Conservation (phyloP, 1,140 invertebrate genomes). For the Agrypnia vestita region DNA sequence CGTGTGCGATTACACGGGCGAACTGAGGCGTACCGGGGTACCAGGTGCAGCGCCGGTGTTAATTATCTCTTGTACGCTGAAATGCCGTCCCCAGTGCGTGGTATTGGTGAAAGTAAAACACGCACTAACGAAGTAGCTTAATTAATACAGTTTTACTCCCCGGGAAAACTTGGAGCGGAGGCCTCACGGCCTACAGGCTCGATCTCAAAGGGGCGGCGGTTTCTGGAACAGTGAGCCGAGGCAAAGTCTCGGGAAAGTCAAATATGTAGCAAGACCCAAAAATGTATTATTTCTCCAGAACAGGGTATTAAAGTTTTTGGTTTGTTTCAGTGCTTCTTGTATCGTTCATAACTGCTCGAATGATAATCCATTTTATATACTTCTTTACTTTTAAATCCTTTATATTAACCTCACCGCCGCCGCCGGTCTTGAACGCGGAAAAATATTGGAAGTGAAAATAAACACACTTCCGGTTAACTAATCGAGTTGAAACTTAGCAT, state of each 20-base stretch:
- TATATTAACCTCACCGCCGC: no score
- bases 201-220: neutral
- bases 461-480: no score
- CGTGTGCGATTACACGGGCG: no score
- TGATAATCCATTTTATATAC: neutral
- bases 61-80: conserved; percentile 3
- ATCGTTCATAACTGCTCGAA: neutral
- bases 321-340: no score
- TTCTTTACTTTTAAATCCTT: neutral
- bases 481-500: no score
- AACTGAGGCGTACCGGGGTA: neutral
- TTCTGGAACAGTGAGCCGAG: neutral
- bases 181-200: neutral
- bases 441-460: no score
- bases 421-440: no score
- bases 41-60: neutral
- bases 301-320: neutral
- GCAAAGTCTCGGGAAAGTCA: neutral
- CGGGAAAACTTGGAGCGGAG: conserved; percentile 1
- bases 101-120: conserved; percentile 12
- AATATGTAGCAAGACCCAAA: neutral
- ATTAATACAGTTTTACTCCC: conserved; percentile 29
- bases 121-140: conserved; percentile 26
- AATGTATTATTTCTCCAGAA: neutral
- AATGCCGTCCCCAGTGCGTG: neutral